phyloP scores from a whole-genome alignment of 2,888 invertebrate species.

The Seira musarum region DNA sequence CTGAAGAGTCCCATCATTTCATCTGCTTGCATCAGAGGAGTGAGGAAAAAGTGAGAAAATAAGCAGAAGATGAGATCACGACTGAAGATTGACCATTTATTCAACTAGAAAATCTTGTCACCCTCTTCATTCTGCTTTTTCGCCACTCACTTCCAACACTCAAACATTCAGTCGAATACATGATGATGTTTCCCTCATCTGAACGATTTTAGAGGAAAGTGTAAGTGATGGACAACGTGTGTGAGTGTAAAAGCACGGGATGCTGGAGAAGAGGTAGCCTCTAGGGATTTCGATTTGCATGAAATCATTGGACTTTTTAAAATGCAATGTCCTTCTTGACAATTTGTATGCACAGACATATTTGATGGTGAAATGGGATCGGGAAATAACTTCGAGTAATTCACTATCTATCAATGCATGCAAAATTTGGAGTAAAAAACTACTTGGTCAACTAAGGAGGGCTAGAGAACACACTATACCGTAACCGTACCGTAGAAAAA shows the following conservation, averaged over 20 bases:
- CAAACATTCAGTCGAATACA: not conserved
- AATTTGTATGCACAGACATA: slow-evolving; percentile 62
- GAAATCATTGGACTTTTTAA: slow-evolving; percentile 60
- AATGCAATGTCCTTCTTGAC: slow-evolving; percentile 52
- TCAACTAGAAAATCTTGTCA: slow-evolving; percentile 58
- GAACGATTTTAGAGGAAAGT: slow-evolving; percentile 16
- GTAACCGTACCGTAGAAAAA: not conserved
- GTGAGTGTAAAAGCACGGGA: slow-evolving; percentile 25
- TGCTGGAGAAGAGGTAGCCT: slow-evolving; percentile 44
- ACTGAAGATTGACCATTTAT: slow-evolving; percentile 55
- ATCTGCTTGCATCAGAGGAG: slow-evolving; percentile 33
- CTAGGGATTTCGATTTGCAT: slow-evolving; percentile 62
- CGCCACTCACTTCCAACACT: slow-evolving; percentile 4
- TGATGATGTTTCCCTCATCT: not conserved
- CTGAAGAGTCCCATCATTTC: slow-evolving; percentile 31
- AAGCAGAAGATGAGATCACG: slow-evolving; percentile 55
- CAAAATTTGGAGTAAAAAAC: slow-evolving; percentile 28
- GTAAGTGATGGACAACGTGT: slow-evolving; percentile 15
- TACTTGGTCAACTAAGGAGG: not conserved
- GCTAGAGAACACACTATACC: not conserved
- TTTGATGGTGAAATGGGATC: slow-evolving; percentile 61
- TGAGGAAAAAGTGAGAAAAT: slow-evolving; percentile 48
- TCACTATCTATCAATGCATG: slow-evolving; percentile 57
- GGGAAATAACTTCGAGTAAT: slow-evolving; percentile 59
- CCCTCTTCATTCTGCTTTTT: slow-evolving; percentile 40